phyloP scores from a whole-genome alignment of 2,888 invertebrate genomes.

The Alloscopus bannaensis region DNA sequence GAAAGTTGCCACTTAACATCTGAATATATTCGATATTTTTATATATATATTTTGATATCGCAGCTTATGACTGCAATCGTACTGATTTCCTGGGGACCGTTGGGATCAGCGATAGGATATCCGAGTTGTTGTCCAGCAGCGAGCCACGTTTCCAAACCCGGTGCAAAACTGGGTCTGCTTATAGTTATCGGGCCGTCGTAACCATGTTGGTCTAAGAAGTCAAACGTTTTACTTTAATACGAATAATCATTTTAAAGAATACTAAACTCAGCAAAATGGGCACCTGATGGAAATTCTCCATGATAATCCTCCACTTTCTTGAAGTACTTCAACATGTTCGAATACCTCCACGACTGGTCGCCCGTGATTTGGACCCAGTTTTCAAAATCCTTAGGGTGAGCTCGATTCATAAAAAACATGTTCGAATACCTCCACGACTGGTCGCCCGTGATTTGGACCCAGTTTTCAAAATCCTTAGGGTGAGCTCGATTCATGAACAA shows the following conservation, averaged over 20 bases:
- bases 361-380: conserved; percentile 16
- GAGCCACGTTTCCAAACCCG: conserved; percentile 24
- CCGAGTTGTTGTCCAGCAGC: conserved; percentile 46
- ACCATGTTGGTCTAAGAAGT: conserved; percentile 37
- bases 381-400: conserved; percentile 13
- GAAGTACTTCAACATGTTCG: conserved; percentile 30
- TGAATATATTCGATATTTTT: neutral
- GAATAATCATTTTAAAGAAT: neutral
- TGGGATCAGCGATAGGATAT: conserved; percentile 33
- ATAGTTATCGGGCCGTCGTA: conserved; percentile 38
- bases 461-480: conserved; percentile 19
- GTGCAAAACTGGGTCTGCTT: conserved; percentile 9
- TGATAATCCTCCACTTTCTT: conserved; percentile 16
- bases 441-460: conserved; percentile 17
- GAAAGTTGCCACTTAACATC: too few relatives aligned
- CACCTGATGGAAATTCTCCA: conserved; percentile 16
- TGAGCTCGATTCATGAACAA: conserved; percentile 23
- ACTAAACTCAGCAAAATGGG: neutral
- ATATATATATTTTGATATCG: neutral
- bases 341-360: conserved; percentile 19
- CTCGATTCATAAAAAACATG: conserved; percentile 31
- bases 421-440: conserved; percentile 17
- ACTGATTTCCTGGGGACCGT: conserved; percentile 52
- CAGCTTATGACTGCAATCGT: neutral
- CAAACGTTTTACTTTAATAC: neutral